Conservation (phyloP, 2,888 invertebrate genomes). For the Elmis aenea region DNA sequence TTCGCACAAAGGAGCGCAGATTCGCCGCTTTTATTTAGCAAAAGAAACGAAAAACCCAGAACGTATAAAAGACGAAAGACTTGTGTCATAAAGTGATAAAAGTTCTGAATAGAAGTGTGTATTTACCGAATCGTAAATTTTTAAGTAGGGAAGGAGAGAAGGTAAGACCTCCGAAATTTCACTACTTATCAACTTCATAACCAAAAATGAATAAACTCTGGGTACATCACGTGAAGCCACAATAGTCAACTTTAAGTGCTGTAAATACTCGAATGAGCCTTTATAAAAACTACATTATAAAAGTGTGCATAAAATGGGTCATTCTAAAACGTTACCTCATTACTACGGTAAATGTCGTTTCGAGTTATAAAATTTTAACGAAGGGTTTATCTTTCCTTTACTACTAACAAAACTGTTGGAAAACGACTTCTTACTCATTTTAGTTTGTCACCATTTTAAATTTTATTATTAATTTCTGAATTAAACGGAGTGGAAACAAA, state of each 20-base stretch:
- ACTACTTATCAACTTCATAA: too few species aligned
- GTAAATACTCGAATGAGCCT: too few species aligned
- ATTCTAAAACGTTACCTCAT: slow-evolving; percentile 26
- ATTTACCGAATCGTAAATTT: slow-evolving; percentile 27
- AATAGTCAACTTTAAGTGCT: too few species aligned
- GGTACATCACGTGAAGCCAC: too few species aligned
- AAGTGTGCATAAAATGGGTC: too few species aligned
- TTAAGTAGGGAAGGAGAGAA: slow-evolving; percentile 21
- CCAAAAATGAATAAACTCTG: too few species aligned
- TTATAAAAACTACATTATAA: too few species aligned
- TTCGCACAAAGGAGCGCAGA: slow-evolving; percentile 20
- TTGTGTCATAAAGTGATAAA: slow-evolving; percentile 28
- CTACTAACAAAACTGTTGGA: slow-evolving; percentile 22
- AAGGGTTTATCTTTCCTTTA: slow-evolving; percentile 30
- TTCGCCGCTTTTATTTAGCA: slow-evolving; percentile 23
- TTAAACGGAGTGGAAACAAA: slow-evolving; percentile 31
- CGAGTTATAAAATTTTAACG: slow-evolving; percentile 30
- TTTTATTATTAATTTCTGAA: slow-evolving; percentile 33
- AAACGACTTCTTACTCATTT: slow-evolving; percentile 20
- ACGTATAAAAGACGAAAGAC: slow-evolving; percentile 24
- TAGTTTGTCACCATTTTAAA: slow-evolving; percentile 27
- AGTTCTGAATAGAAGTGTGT: slow-evolving; percentile 26
- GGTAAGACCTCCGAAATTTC: too few species aligned
- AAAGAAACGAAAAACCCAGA: slow-evolving; percentile 21
- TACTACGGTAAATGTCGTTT: slow-evolving; percentile 25